A percentile compares a stretch with the other conserved stretches of the same genome.
These are phyloP conservation scores for Uropetala carovei DNA, from an alignment of 2,888 invertebrate species.

Conservation along the genomic window DNA sequence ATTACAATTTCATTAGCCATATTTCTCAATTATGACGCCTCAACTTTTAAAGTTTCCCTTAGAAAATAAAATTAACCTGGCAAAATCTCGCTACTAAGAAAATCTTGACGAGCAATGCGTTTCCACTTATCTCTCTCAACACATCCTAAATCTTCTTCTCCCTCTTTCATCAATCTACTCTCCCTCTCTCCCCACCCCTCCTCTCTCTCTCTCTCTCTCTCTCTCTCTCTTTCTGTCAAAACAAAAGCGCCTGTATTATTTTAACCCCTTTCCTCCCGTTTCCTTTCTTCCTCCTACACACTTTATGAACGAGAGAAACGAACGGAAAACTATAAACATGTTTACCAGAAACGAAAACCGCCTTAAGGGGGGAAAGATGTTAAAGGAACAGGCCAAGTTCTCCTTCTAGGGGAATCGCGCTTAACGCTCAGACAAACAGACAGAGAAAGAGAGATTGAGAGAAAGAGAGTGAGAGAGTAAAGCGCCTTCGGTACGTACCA, in stretches of 20 bases:
- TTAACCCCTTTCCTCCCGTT: not conserved
- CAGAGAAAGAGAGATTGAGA: not conserved
- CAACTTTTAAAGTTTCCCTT: no score
- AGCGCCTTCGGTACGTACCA: not conserved
- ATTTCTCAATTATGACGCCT: no score
- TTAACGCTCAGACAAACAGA: no score
- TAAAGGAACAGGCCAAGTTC: not conserved
- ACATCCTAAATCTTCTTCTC: no score
- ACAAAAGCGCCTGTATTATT: not conserved
- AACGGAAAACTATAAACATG: not conserved
- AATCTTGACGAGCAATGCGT: no score
- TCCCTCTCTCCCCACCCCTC: no score
- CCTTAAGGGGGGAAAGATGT: not conserved
- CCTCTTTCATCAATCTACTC: no score
- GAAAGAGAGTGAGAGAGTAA: not conserved
- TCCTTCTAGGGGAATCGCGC: not conserved
- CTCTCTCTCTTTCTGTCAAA: not conserved
- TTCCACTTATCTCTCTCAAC: no score
- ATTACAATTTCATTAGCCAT: no score
- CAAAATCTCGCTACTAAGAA: no score
- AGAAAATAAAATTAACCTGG: no score
- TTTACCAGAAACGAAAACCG: slow-evolving; percentile 6
- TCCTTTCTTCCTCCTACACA: not conserved
- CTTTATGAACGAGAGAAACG: not conserved
- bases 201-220: not conserved